phyloP scores from a whole-genome alignment of 2,113 vertebrate genomes.

The Oncorhynchus masou region DNA sequence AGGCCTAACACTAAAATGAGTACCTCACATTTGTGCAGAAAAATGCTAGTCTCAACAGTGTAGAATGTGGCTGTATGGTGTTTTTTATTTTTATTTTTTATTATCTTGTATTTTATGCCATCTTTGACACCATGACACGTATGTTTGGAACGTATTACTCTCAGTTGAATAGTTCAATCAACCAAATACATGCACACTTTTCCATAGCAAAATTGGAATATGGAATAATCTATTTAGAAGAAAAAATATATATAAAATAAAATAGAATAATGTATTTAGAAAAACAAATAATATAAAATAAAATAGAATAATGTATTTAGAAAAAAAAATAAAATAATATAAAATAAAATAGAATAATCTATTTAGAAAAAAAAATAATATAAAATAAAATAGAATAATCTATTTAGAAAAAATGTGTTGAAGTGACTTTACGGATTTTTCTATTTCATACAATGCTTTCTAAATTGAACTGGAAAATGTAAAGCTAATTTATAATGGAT shows the following conservation, averaged over 20 bases:
- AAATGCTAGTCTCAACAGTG: background rate
- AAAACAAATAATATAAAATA: no score
- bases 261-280: no score
- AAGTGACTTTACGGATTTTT: background rate
- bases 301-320: no score
- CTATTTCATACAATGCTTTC: background rate
- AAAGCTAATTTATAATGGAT: conserved; percentile 18
- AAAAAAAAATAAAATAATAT: no score
- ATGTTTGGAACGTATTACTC: background rate
- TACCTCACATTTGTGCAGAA: background rate
- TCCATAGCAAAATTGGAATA: no score
- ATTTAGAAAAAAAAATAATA: no score
- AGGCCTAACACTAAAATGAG: conserved; percentile 1
- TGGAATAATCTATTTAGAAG: background rate
- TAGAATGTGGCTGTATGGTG: background rate
- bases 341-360: no score
- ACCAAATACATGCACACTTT: background rate
- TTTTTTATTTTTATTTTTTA: background rate
- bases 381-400: no score
- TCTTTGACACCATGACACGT: background rate
- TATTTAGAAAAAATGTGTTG: background rate
- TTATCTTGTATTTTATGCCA: background rate
- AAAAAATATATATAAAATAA: no score
- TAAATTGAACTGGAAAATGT: background rate
- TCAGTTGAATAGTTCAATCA: background rate